Evolutionary conservation across 2,888 invertebrate species (phyloP).

Genomic region (Eueremaeus valkanovi): DNA sequence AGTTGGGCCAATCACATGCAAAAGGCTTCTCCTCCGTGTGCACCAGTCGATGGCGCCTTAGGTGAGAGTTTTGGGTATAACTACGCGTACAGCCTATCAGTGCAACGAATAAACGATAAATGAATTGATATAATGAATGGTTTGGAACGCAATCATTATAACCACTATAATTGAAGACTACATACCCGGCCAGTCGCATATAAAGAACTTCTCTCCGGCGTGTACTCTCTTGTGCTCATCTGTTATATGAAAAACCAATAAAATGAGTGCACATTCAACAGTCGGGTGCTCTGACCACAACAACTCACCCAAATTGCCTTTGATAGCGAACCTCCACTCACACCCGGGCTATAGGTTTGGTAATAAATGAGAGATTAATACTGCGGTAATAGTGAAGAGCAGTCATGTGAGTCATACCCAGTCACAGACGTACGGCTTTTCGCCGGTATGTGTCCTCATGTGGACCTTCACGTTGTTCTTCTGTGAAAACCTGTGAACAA

Average conservation of each 20-base stretch:
- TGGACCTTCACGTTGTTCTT: constrained; percentile 51
- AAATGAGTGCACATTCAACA: neutral
- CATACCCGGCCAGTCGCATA: constrained; percentile 36
- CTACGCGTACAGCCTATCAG: constrained; percentile 17
- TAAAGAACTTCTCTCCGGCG: constrained; percentile 29
- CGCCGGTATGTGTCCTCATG: constrained; percentile 38
- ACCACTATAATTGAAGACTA: neutral
- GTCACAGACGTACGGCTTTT: constrained; percentile 38
- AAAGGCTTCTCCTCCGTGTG: constrained; percentile 32
- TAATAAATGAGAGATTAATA: neutral
- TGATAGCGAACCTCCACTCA: constrained; percentile 35
- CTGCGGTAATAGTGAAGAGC: neutral
- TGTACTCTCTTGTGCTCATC: constrained; percentile 36
- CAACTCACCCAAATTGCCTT: constrained; percentile 32
- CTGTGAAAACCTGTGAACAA: constrained; percentile 42
- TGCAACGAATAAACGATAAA: neutral
- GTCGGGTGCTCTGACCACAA: neutral
- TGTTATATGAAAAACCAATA: neutral
- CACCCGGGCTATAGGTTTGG: constrained; percentile 16
- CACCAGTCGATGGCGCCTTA: constrained; percentile 33
- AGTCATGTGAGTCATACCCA: neutral
- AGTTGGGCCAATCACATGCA: constrained; percentile 38
- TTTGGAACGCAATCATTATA: too few relatives aligned
- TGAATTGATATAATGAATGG: too few relatives aligned
- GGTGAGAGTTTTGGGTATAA: constrained; percentile 30